phyloP scores from a whole-genome alignment of 2,113 vertebrate species.

The Mus spicilegus region DNA sequence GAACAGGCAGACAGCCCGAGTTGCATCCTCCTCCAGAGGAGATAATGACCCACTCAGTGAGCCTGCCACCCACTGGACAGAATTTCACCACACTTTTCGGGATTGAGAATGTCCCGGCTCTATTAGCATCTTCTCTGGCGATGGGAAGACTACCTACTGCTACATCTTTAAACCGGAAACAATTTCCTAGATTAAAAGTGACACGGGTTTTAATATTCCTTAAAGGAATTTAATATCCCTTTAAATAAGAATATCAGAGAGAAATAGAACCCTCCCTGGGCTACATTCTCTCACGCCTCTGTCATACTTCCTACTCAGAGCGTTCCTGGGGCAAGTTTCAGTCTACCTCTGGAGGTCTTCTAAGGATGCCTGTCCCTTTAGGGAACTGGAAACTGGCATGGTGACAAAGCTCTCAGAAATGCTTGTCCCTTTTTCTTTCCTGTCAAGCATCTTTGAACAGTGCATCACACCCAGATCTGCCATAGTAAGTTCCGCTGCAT shows the following conservation, averaged over 20 bases:
- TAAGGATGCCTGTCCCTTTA: background rate
- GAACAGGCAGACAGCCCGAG: background rate
- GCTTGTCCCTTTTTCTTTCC: background rate
- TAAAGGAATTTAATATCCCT: too few relatives aligned
- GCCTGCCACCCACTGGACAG: background rate
- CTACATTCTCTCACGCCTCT: too few relatives aligned
- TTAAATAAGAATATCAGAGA: too few relatives aligned
- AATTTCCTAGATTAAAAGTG: conserved; percentile 32
- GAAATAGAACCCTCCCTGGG: too few relatives aligned
- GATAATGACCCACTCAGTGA: background rate
- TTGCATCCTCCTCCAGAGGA: conserved; percentile 45
- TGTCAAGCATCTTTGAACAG: background rate
- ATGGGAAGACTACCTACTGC: background rate
- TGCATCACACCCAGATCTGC: background rate
- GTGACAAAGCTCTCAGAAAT: conserved; percentile 59
- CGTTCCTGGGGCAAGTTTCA: background rate
- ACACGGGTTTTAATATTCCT: background rate
- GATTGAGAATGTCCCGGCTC: background rate
- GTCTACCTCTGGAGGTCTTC: background rate
- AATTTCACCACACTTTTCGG: background rate
- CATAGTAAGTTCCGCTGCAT: background rate
- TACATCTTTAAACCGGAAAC: background rate
- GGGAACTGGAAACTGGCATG: background rate
- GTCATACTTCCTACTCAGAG: too few relatives aligned
- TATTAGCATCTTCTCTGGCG: background rate